Conservation (phyloP, 2,113 vertebrate species). For the Lophura nycthemera region DNA sequence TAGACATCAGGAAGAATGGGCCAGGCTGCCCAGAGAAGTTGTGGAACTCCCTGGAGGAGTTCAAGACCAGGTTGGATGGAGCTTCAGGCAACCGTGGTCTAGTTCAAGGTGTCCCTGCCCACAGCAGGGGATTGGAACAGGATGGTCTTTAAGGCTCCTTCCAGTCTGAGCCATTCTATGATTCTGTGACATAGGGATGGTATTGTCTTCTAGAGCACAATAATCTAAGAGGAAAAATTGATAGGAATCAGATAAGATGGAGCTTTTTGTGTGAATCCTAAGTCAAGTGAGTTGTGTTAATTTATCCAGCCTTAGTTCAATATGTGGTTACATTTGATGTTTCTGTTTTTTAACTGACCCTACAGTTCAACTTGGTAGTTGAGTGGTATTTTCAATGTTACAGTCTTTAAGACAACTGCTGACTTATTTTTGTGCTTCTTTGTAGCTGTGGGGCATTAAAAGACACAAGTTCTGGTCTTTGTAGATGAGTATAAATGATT, state of each 20-base stretch:
- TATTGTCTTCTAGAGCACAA: background rate
- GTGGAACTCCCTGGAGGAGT: background rate
- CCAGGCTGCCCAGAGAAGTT: background rate
- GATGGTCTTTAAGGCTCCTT: background rate
- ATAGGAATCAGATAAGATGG: background rate
- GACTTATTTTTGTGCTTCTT: background rate
- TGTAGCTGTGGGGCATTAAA: background rate
- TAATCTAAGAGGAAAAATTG: background rate
- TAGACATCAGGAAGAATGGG: background rate
- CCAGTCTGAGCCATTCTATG: background rate
- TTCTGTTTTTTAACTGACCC: background rate
- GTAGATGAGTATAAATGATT: background rate
- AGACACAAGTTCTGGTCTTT: background rate
- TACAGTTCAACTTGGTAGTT: background rate
- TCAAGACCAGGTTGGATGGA: background rate
- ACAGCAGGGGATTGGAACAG: background rate
- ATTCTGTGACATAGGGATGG: background rate
- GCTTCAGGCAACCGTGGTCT: background rate
- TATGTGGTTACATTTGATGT: background rate
- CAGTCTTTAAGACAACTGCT: background rate
- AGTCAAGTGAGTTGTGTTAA: background rate
- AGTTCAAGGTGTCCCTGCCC: background rate
- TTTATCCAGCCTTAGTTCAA: background rate
- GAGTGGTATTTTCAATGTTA: background rate
- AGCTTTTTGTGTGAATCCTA: background rate